Evolutionary conservation across 2,113 vertebrate species (phyloP), one percentile per base, ranked within the genome.

Genomic region (Electrona antarctica): DNA sequence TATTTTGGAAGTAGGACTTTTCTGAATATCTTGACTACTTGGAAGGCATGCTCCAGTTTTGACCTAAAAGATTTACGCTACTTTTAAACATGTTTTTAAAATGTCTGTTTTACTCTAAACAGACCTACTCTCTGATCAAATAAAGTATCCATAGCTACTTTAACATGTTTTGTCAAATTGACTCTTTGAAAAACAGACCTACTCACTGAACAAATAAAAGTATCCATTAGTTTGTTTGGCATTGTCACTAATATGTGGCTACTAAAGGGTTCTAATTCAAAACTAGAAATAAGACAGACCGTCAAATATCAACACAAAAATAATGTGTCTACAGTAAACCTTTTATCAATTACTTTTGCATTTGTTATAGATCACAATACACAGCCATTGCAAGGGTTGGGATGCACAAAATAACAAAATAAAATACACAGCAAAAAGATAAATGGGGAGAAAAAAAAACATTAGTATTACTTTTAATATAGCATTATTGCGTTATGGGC

Each of bases 371-470:
- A 61, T 73, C 64, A 83, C 81, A 69, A 80, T 73, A 71, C 74
- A 85, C 81, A 82, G 77, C 80, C 72, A 82, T 84, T 60, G 81
- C 82, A 83, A 79, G 76, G 59, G 66, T 56, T 61, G 69, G 73
- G 78, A 82, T 77, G 82, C 74, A 83, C 74, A 76, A 84, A 89
- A 72, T 65, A 81, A 83, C 74, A 76, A 84, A 89, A 72, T 65
- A 81, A 83, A 76, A 83, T 69, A 71, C 71, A 55, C 66, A 76
- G 52, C 78, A 54, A 49, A 69, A 73, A 78, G 69, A 73, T 13
- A 67, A 45, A 6, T 15, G 59, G 55, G 71, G 55, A 54, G 33
- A 66, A 74, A 45, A 50, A 64, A 21, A 50, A 56, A 59, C 64
- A 71, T 88, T 85, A 83, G 71, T 80, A 55, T 80, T 80, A 77